A percentile compares a stretch with the other conserved stretches of the same genome.
Evolutionary conservation across 2,113 vertebrate species (phyloP).

Genomic region (Hippocampus abdominalis): DNA sequence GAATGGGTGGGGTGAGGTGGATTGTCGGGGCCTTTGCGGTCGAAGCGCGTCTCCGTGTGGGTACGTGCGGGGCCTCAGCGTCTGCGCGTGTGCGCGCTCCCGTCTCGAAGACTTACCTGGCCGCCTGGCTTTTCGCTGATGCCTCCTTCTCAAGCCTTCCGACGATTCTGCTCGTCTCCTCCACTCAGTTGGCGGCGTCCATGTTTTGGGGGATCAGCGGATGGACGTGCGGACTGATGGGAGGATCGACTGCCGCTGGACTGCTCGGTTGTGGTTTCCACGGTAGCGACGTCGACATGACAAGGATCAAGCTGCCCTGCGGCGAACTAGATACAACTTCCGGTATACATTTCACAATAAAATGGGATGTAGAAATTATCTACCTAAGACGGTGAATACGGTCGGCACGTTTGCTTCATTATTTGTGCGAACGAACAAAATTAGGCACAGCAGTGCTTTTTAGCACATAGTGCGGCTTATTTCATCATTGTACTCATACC

Average conservation of each 20-base stretch:
- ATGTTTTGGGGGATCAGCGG: constrained; percentile 20
- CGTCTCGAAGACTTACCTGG: not conserved
- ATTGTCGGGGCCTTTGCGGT: not conserved
- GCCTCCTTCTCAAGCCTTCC: not conserved
- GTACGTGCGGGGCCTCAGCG: not conserved
- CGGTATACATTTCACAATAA: constrained; percentile 22
- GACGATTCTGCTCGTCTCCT: constrained; percentile 7
- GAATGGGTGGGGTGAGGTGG: no score
- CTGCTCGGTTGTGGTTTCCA: constrained; percentile 65
- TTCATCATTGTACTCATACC: not conserved
- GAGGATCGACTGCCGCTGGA: constrained; percentile 21
- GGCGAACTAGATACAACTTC: not conserved
- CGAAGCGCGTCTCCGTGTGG: not conserved
- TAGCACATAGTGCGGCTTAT: not conserved
- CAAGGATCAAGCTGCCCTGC: not conserved
- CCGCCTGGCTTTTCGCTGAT: not conserved
- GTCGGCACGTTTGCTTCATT: no score
- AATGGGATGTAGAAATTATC: not conserved
- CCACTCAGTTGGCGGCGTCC: constrained; percentile 35
- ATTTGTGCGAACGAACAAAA: no score
- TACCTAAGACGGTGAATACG: no score
- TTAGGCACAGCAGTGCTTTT: no score
- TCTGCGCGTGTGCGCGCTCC: not conserved
- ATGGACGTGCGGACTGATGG: constrained; percentile 12
- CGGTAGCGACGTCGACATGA: constrained; percentile 57